Base-by-base conservation (phyloP, 2,113 vertebrate genomes). In the Junco hyemalis region DNA sequence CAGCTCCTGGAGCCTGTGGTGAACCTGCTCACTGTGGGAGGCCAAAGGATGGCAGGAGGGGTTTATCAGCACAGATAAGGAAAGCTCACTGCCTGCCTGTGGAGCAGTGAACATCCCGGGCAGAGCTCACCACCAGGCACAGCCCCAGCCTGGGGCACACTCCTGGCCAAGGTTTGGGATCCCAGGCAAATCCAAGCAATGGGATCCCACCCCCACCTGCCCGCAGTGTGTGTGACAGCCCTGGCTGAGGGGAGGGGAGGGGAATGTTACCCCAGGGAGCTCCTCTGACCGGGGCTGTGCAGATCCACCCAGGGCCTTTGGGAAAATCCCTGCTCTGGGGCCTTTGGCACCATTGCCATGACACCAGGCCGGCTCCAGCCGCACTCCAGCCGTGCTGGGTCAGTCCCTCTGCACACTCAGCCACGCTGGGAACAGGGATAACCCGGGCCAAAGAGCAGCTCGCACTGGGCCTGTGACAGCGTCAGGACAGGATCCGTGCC, bases 321-420 rank as follows among this genome's bases (percentile, higher is more conserved):
- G 51, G 48, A 53, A 61, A 64, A 25, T n/a, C 21, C 22, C 31
- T 88, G 3, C 31, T 56, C 9, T 21, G 12, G 17, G 12, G 22
- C 5, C 25, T 11, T 16, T 2, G 1, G 33, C 21, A 6, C 8
- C 0, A 38, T 38, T n/a, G 44, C 59, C 56, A 12, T 1, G 4
- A 10, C 42, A 20, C 22, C 54, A 28, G 73, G 71, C n/a, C 15
- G 72, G 51, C 22, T 70, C 8, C 20, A 33, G 68, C 26, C 29
- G 57, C 31, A 5, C 1, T 3, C 0, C 36, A 26, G 23, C 47
- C 21, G 57, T 0, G 2, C 6, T n/a, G 33, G 29, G 25, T n/a
- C 51, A 24, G 51, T 6, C 10, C 40, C 54, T 71, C 4, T 13
- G 45, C 63, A 84, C 45, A 25, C 21, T 21, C 2, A 2, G 17